These are phyloP conservation scores for Idaea aversata DNA, from an alignment of 2,888 invertebrate species.

Conservation along the genomic window DNA sequence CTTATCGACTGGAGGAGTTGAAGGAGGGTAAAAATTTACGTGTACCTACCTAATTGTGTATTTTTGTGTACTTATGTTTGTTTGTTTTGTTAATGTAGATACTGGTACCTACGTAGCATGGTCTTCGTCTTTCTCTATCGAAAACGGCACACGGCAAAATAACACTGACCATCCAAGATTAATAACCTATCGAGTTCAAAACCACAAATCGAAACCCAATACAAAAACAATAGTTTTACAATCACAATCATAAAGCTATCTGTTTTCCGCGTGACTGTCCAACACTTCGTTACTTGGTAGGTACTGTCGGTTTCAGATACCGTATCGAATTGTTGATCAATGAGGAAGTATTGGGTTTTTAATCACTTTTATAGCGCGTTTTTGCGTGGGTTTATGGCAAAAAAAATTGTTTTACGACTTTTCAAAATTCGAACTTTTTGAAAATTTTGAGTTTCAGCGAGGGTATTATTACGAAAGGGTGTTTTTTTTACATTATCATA, in stretches of 20 bases:
- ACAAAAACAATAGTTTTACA: constrained; percentile 4
- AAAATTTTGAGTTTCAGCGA: too few relatives aligned
- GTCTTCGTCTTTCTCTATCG: neutral
- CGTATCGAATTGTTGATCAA: neutral
- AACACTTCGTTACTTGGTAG: constrained; percentile 19
- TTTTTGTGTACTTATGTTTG: too few relatives aligned
- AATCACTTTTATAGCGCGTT: neutral
- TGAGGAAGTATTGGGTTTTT: neutral
- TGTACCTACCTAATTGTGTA: too few relatives aligned
- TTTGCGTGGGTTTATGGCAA: too few relatives aligned
- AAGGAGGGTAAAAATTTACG: too few relatives aligned
- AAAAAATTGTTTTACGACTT: too few relatives aligned
- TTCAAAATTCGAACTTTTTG: too few relatives aligned
- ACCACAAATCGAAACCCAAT: constrained; percentile 20
- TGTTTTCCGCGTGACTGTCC: constrained; percentile 19
- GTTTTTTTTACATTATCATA: too few relatives aligned
- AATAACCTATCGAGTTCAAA: constrained; percentile 4
- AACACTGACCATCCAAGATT: constrained; percentile 6
- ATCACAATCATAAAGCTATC: constrained; percentile 28
- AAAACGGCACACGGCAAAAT: neutral
- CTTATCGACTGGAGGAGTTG: too few relatives aligned
- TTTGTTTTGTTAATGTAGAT: too few relatives aligned
- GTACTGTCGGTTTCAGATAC: constrained; percentile 5
- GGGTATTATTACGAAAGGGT: too few relatives aligned
- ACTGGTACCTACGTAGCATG: too few relatives aligned